Base-by-base conservation (phyloP, 2,888 invertebrate genomes). In the Nymphalis c-album region DNA sequence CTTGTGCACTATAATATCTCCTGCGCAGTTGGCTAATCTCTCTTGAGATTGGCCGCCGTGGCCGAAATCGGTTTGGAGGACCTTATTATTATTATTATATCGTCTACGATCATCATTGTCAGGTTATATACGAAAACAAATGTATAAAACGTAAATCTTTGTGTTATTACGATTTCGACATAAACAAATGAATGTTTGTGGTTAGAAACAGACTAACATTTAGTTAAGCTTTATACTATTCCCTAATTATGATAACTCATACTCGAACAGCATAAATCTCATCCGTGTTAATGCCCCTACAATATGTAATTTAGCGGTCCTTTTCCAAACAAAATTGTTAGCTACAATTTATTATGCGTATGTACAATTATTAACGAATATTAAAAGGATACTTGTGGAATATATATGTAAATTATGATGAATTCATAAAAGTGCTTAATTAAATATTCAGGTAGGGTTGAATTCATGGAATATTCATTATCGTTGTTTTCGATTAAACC, bases 341-440 rank as follows among this genome's bases (percentile, higher is more conserved):
- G 35, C 59, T 50, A 64, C 50, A 64, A 59, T 10, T 59, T 26
- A 59, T 59, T 45, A 64, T 64, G n/a, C 58, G 22, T 59, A 55
- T 35, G n/a, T n/a, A 7, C 31, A 8, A 17, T 26, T n/a, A 55
- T 55, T 35, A 55, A n/a, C 8, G 8, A 1, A n/a, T 17, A 31
- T 55, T 55, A 35, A 55, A 55, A 17, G 55, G 7, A 31, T 31
- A 55, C 31, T 55, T 55, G 31, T 35, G 31, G 31, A 31, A 17
- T 55, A 55, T n/a, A 55, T 26, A 55, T 31, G 55, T 17, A 31
- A 31, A 31, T 31, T 17, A n/a, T 20, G 31, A 16, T n/a, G n/a
- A 7, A 8, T 35, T 31, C n/a, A 26, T 55, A 55, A 55, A 35
- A 8, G n/a, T 31, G 6, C 51, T 51, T 13, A 8, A 31, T 35